These are phyloP conservation scores for Brachionus koreanus DNA, from an alignment of 1,140 invertebrate genomes.

Conservation along the genomic window DNA sequence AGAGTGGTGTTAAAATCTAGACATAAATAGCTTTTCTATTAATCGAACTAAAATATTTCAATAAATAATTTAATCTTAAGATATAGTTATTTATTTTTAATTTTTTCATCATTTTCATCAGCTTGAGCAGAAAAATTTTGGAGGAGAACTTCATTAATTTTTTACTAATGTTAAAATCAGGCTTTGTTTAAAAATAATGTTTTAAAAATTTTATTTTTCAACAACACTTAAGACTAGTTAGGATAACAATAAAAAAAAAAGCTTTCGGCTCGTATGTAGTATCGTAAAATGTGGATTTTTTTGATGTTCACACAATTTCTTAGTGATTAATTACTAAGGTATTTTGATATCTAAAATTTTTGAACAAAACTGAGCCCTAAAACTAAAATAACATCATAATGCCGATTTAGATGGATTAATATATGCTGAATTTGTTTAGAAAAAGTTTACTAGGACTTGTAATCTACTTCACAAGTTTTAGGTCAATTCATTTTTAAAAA, in stretches of 20 bases:
- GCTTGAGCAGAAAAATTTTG: background rate
- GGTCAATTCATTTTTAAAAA: background rate
- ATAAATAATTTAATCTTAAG: background rate
- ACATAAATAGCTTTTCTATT: conserved; percentile 3
- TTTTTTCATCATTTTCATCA: background rate
- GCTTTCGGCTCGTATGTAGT: background rate
- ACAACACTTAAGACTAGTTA: background rate
- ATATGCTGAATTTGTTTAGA: background rate
- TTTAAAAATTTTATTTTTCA: too few relatives aligned
- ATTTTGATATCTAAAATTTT: background rate
- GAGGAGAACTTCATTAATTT: background rate
- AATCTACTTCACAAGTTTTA: conserved; percentile 8
- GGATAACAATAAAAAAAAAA: background rate
- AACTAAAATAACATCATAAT: conserved; percentile 5
- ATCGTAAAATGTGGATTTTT: background rate
- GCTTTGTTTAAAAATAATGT: background rate
- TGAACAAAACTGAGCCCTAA: background rate
- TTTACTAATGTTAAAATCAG: background rate
- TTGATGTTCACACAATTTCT: background rate
- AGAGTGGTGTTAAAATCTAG: background rate
- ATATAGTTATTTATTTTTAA: background rate
- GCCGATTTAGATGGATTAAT: background rate
- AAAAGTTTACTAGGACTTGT: background rate
- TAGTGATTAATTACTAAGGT: background rate
- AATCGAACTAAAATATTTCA: background rate